Conservation (phyloP, 2,888 invertebrate species). For the Pyrochroa serraticornis region DNA sequence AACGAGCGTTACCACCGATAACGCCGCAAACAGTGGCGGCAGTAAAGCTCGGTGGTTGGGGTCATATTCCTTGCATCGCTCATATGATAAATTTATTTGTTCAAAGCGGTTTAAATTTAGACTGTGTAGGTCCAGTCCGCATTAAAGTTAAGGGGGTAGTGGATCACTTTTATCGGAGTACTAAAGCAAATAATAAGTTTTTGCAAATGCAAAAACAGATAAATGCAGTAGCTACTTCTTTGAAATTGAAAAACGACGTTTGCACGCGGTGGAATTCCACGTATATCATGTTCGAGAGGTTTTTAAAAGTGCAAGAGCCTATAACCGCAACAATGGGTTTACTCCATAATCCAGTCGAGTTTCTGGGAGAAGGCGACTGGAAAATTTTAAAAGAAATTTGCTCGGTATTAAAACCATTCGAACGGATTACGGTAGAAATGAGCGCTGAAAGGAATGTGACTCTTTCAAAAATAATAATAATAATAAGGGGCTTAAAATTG, state of each 20-base stretch:
- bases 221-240: constrained; percentile 6
- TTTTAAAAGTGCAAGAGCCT: constrained; percentile 30
- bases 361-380: constrained; percentile 33
- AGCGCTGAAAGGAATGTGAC: constrained; percentile 34
- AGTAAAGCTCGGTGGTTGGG: too few species aligned
- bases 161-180: constrained; percentile 25
- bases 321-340: constrained; percentile 32
- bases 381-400: constrained; percentile 21
- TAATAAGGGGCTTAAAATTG: constrained; percentile 10
- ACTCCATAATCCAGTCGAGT: constrained; percentile 33
- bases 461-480: constrained; percentile 32
- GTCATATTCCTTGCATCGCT: too few species aligned
- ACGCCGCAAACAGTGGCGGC: too few species aligned
- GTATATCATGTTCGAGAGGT: constrained; percentile 32
- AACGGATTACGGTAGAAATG: constrained; percentile 32
- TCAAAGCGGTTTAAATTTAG: too few species aligned
- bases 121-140: background rate
- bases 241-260: constrained; percentile 35
- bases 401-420: constrained; percentile 31
- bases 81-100: too few species aligned
- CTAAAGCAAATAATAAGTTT: constrained; percentile 22
- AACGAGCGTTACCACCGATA: too few species aligned
- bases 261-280: constrained; percentile 34
- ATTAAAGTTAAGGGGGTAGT: constrained; percentile 27
- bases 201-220: constrained; percentile 23